Evolutionary conservation across 2,888 invertebrate species (phyloP).

Genomic region (Fragum fragum): DNA sequence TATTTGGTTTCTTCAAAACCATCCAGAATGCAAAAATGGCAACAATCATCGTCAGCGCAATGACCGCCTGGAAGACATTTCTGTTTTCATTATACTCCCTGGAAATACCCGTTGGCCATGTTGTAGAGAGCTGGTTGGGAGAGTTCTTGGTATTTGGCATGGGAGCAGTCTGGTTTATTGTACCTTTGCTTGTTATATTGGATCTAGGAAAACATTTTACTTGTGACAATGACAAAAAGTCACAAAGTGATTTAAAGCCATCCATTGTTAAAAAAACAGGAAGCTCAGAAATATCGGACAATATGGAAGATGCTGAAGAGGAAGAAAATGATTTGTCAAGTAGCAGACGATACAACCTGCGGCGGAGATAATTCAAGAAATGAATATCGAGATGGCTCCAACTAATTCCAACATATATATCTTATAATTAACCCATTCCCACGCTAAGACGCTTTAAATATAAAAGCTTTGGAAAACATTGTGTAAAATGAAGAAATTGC

Average conservation of each 20-base stretch:
- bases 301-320: background rate
- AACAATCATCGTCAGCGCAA: conserved; percentile 34
- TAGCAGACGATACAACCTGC: conserved; percentile 16
- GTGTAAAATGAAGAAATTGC: no score
- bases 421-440: no score
- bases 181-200: conserved; percentile 23
- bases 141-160: conserved; percentile 34
- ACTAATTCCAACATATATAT: no score
- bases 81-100: conserved; percentile 45
- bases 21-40: conserved; percentile 38
- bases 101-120: conserved; percentile 41
- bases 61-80: conserved; percentile 49
- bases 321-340: background rate
- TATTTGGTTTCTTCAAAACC: conserved; percentile 41
- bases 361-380: conserved; percentile 8
- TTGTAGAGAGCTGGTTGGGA: background rate
- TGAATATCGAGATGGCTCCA: no score
- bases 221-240: background rate
- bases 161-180: conserved; percentile 34
- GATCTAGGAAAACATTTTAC: conserved; percentile 1
- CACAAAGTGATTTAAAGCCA: background rate
- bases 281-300: background rate
- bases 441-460: no score
- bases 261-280: background rate
- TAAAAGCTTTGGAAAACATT: no score